Evolutionary conservation across 2,113 vertebrate species (phyloP), one percentile per base, ranked within the genome.

Genomic region (Chloebia gouldiae): DNA sequence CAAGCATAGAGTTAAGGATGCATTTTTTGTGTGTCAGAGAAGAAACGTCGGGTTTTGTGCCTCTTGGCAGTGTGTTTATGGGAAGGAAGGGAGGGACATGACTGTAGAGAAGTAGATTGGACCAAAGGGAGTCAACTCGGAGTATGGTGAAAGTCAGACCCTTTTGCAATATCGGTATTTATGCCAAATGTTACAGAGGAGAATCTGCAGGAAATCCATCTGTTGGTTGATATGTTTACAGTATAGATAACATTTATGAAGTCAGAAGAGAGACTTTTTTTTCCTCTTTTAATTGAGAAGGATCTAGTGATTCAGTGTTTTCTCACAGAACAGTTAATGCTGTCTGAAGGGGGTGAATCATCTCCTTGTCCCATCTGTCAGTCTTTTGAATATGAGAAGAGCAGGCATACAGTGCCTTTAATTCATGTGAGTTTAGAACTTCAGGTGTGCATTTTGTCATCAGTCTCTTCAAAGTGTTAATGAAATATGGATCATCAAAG

Each of bases 321-420:
- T 96, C 71, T 90, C 31, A 71, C 44, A 69, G 80, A 65, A 47
- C 40, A 81, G 68, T 84, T 93, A 92, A 78, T 86, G 25, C 79
- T 88, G 69, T 93, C 64, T 92, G 60, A 76, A 86, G 56, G 45
- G 47, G 13, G 61, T 96, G 96, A 96, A 73, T 96, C 92, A 96
- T 92, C 71, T 45, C 63, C 28, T 70, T 86, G 75, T 88, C n/a
- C 64, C 73, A 56, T 95, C 86, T 94, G 85, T 49, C 37, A 56
- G 76, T 60, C 60, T 80, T 28, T 49, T 93, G 68, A 57, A 35
- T 28, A 60, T 19, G 42, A 80, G 79, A 77, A 78, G 72, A 86
- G 80, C 19, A 35, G 51, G 60, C 64, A 16, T 18, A 47, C 28
- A 51, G 71, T 81, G 68, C 71, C 82, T 96, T 92, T 90, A 92